Evolutionary conservation across 2,888 invertebrate genomes (phyloP), one percentile per base, ranked within the genome.

Genomic region (Ectemnius cavifrons): DNA sequence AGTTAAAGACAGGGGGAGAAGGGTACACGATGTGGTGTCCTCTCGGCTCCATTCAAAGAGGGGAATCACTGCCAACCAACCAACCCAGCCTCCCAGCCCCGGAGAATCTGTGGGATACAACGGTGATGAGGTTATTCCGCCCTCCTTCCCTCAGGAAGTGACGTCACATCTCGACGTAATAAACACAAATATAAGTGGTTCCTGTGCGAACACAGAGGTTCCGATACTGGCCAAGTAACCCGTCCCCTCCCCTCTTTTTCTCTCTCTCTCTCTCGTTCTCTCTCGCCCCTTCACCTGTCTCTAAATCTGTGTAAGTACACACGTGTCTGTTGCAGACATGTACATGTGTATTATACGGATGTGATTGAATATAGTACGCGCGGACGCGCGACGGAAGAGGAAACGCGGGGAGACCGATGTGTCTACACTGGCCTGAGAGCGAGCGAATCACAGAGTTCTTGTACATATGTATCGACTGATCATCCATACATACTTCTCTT

Each of bases 111-210:
- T 83, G 86, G 86, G 82, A 82, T 81, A 84, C 37, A 37, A 37
- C 84, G 85, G 80, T 87, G 87, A 88, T 88, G 86, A 88, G 87
- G 85, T 87, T 88, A 88, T 88, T 88, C 87, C 87, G 87, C 84
- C 84, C 85, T 86, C 84, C 80, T 85, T 86, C 84, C 85, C 87
- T 81, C 85, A 81, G 87, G 87, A 87, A 85, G 80, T 87, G 87
- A 88, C 87, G 85, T 87, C 85, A 85, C 79, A 80, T 86, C 80
- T 80, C 86, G 84, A 86, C 83, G 86, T 86, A 80, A 86, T 83
- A 85, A 83, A 85, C 78, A 88, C 83, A 86, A 86, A 86, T 84
- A 87, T 83, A 82, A 88, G 81, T 77, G 73, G 83, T 84, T 83
- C 85, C 81, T 83, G 83, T 75, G 78, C 71, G 71, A 71, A 8